Conservation (phyloP, 2,888 invertebrate species). For the Spialia ferax region DNA sequence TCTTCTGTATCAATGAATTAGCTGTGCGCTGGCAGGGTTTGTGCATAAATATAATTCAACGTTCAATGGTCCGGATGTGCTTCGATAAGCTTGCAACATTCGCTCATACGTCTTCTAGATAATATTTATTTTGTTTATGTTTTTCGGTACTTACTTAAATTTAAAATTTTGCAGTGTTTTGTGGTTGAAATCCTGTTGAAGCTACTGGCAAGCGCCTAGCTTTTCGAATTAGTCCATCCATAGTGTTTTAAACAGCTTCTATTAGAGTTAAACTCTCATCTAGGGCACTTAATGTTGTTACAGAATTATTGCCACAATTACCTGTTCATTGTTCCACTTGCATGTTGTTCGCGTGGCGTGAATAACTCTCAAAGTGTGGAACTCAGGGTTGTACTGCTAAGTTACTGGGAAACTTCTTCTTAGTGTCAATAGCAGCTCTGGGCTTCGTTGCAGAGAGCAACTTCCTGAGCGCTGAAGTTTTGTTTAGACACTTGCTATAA, state of each 20-base stretch:
- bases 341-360: conserved; percentile 26
- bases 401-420: conserved; percentile 31
- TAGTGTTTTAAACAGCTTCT: neutral
- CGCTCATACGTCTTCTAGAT: conserved; percentile 10
- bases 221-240: no score
- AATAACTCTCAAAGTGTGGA: conserved; percentile 23
- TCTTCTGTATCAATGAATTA: neutral
- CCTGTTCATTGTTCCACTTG: conserved; percentile 26
- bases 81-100: conserved; percentile 33
- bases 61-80: conserved; percentile 28
- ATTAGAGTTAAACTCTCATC: neutral
- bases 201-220: no score
- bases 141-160: no score
- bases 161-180: neutral
- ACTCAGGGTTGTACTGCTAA: conserved; percentile 14
- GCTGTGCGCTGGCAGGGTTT: neutral
- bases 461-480: conserved; percentile 12
- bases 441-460: conserved; percentile 27
- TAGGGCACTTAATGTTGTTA: neutral
- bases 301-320: neutral
- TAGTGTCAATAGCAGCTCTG: conserved; percentile 36
- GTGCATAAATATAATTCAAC: conserved; percentile 34
- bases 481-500: neutral
- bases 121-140: conserved; percentile 15
- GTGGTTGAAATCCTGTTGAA: no score